Percentiles rank a stretch among this genome's conserved stretches.
Evolutionary conservation across 2,113 vertebrate genomes (phyloP).

Genomic region (Microtus richardsoni): DNA sequence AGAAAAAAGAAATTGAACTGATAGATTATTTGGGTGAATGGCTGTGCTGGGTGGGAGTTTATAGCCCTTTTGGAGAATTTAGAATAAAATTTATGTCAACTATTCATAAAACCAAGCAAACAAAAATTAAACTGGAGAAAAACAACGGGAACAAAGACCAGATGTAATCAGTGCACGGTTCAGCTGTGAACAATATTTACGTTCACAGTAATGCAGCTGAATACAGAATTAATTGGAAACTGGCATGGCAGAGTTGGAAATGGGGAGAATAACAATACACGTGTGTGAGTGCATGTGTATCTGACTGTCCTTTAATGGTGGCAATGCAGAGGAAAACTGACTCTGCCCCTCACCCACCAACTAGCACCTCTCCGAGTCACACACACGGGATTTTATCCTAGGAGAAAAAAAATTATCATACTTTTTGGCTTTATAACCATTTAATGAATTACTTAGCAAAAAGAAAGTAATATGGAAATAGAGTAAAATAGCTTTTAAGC

Average conservation of each 20-base stretch:
- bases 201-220: neutral
- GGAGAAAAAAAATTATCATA: neutral
- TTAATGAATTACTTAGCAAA: constrained; percentile 16
- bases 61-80: neutral
- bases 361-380: neutral
- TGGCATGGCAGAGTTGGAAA: neutral
- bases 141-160: constrained; percentile 3
- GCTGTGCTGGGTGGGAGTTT: neutral
- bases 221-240: constrained; percentile 25
- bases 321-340: neutral
- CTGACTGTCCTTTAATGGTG: neutral
- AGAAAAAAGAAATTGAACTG: constrained; percentile 20
- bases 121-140: constrained; percentile 29
- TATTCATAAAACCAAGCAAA: constrained; percentile 55
- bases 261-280: neutral
- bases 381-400: neutral
- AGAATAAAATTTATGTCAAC: constrained; percentile 21
- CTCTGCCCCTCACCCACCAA: neutral
- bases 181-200: constrained; percentile 6
- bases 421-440: constrained; percentile 27
- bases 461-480: neutral
- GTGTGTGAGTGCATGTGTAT: too few relatives aligned
- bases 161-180: neutral
- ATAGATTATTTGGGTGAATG: neutral
- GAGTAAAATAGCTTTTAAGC: neutral